Evolutionary conservation across 1,140 invertebrate species (phyloP).

Genomic region (Heliconius eleuchia): DNA sequence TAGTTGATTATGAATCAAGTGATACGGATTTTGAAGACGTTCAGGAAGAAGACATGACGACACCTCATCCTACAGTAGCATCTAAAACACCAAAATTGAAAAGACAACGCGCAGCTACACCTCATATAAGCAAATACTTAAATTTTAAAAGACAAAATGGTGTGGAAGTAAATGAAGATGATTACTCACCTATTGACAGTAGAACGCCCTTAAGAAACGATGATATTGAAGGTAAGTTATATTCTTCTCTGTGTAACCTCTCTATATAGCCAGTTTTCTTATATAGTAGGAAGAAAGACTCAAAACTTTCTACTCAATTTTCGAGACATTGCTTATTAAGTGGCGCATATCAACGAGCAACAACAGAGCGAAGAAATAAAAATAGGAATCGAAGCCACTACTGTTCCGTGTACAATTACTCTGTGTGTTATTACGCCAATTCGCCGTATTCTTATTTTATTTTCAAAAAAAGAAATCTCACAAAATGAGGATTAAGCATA

Average conservation of each 20-base stretch:
- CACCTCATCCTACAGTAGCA: slow-evolving; percentile 51
- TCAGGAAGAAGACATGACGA: slow-evolving; percentile 41
- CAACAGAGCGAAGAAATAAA: neutral
- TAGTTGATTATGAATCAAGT: slow-evolving; percentile 73
- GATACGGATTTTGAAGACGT: slow-evolving; percentile 56
- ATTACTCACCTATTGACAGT: slow-evolving; percentile 37
- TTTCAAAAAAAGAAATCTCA: neutral
- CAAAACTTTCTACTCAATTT: neutral
- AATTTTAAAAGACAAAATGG: slow-evolving; percentile 55
- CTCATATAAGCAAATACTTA: slow-evolving; percentile 59
- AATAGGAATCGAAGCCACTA: neutral
- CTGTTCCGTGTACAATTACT: neutral
- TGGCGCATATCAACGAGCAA: neutral
- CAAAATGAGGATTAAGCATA: neutral
- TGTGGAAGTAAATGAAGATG: slow-evolving; percentile 55
- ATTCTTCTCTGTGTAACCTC: neutral
- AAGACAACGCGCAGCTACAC: slow-evolving; percentile 56
- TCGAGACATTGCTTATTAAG: neutral
- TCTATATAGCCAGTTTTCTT: too few relatives aligned
- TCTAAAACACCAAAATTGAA: slow-evolving; percentile 57
- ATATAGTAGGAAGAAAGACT: too few relatives aligned
- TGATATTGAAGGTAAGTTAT: slow-evolving; percentile 46
- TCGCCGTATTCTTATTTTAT: neutral
- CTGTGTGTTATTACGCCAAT: neutral
- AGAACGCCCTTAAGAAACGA: slow-evolving; percentile 53